Percentiles rank a stretch among this genome's conserved stretches.
These are phyloP conservation scores for Cyclophora albipunctata DNA, from an alignment of 2,888 invertebrate genomes.

Conservation along the genomic window DNA sequence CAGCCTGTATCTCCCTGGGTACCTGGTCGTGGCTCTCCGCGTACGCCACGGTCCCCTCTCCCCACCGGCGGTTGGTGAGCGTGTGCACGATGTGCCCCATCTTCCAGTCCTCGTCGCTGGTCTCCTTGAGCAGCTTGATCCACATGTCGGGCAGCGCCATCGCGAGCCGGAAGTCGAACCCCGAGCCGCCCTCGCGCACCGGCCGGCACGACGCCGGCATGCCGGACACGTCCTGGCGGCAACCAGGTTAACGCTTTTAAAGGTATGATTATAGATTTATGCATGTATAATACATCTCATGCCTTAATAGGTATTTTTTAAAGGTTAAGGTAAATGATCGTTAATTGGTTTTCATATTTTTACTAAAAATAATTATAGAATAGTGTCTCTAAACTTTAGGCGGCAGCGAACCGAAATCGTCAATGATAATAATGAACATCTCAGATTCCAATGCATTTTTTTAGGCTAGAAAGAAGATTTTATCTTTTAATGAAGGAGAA, in stretches of 20 bases:
- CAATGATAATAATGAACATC: no score
- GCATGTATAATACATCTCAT: no score
- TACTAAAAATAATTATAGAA: no score
- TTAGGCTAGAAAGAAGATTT: no score
- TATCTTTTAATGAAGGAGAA: no score
- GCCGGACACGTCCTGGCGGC: slow-evolving; percentile 91
- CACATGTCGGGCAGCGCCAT: slow-evolving; percentile 99
- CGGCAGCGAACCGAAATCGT: no score
- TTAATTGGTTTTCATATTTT: no score
- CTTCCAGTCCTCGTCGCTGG: slow-evolving; percentile 94
- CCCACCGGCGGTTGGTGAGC: slow-evolving; percentile 94
- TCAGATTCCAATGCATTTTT: no score
- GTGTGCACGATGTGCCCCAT: slow-evolving; percentile 94
- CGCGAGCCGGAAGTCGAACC: slow-evolving; percentile 98
- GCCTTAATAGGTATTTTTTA: no score
- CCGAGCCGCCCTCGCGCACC: slow-evolving; percentile 92
- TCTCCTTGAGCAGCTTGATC: slow-evolving; percentile 92
- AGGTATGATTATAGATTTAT: not conserved
- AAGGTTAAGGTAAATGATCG: no score
- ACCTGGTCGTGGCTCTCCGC: slow-evolving; percentile 98
- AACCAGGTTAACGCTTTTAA: slow-evolving; percentile 31
- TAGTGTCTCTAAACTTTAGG: no score
- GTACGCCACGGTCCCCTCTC: slow-evolving; percentile 97
- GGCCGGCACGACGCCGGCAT: slow-evolving; percentile 98
- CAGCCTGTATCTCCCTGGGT: no score